Base-by-base conservation (phyloP, 2,797 vertebrate species). In the Pseudochaenichthys georgianus region DNA sequence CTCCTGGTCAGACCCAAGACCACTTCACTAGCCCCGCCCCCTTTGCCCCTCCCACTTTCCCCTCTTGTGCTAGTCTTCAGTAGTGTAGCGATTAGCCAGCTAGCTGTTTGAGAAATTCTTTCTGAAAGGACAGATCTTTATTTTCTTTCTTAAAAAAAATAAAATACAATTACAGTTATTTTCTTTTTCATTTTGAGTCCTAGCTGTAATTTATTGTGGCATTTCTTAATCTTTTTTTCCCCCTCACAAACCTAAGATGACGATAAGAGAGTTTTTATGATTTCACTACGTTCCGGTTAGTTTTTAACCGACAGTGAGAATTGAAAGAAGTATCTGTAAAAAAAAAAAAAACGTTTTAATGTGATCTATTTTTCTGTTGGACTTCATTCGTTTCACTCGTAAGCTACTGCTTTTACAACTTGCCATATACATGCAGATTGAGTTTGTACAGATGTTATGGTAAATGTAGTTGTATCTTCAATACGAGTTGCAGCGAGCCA, bases 191-290 rank as follows among this genome's bases (percentile, higher is more conserved):
- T 0, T 83, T 87, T 74, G 53, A 80, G 78, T 90, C 82, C 75
- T 88, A 77, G 90, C 89, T 93, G 91, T 94, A 94, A 95, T 94
- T 93, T 93, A 94, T 94, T 93, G 86, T 88, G 82, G 83, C 73
- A 89, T 90, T 87, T 92, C 78, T 84, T 88, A 62, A 75, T 84
- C 88, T 89, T 81, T 38, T 38, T 38, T 38, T 9, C 0, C 1
- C 4, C 79, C 87, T 84, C 86, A 82, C 75, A 90, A 93, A 88
- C 84, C 82, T 88, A 89, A 88, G 82, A 91, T 75, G 82, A 87
- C 64, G 82, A 86, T 69, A 71, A 82, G 82, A 81, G 79, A 89
- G 86, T 84, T 83, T 89, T 86, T 87, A 83, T 90, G 78, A 87
- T 89, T 92, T 94, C 88, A 88, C 89, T 72, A 78, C 45, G 77